A percentile compares a stretch with the other conserved stretches of the same genome.
Conservation (phyloP, 2,888 invertebrate species). For the Tenthredo livida region DNA sequence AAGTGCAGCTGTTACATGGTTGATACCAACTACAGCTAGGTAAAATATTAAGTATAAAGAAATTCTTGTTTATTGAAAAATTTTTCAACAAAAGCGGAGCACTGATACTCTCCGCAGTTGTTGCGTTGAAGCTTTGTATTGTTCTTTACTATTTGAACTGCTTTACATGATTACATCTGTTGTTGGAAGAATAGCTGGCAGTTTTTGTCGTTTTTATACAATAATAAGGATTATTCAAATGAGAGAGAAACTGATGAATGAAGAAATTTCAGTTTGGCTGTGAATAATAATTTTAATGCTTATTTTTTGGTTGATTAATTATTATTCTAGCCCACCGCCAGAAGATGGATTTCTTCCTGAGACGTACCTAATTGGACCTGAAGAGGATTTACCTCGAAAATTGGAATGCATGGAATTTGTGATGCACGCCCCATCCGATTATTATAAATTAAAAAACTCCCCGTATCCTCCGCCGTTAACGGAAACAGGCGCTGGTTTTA, state of each 20-base stretch:
- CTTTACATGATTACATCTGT: background rate
- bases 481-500: slow-evolving; percentile 72
- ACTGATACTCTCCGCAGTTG: background rate
- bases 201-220: background rate
- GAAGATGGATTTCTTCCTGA: slow-evolving; percentile 91
- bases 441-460: slow-evolving; percentile 87
- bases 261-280: background rate
- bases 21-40: slow-evolving; percentile 90
- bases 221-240: background rate
- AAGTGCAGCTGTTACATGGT: slow-evolving; percentile 95
- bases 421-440: slow-evolving; percentile 96
- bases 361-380: slow-evolving; percentile 94
- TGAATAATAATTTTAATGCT: slow-evolving; percentile 15
- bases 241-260: background rate
- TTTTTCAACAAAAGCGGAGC: slow-evolving; percentile 21
- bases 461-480: slow-evolving; percentile 85
- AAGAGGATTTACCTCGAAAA: slow-evolving; percentile 93
- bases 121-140: slow-evolving; percentile 11
- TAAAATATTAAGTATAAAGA: slow-evolving; percentile 56
- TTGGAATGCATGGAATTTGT: slow-evolving; percentile 94
- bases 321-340: slow-evolving; percentile 83
- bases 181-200: background rate
- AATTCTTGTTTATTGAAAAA: slow-evolving; percentile 45
- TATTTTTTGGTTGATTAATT: slow-evolving; percentile 45
- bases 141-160: background rate